These are phyloP conservation scores for Chelonia mydas DNA, from an alignment of 2,797 vertebrate genomes.

Conservation along the genomic window DNA sequence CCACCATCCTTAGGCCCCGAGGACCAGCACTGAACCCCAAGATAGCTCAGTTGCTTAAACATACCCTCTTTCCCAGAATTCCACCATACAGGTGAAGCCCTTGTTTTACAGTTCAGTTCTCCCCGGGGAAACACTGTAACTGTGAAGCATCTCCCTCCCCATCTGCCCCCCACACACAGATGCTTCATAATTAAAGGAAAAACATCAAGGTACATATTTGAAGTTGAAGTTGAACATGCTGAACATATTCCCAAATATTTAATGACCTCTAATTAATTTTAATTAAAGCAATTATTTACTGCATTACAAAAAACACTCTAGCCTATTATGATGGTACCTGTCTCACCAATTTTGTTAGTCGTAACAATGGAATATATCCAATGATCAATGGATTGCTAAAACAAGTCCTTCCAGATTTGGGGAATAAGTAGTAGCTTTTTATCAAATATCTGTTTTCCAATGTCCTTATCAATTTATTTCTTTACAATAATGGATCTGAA, in stretches of 20 bases:
- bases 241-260: background rate
- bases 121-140: no score
- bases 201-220: background rate
- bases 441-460: background rate
- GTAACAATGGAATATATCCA: background rate
- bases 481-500: background rate
- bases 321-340: background rate
- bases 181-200: background rate
- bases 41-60: no score
- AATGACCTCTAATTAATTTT: background rate
- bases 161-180: rapidly evolving
- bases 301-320: background rate
- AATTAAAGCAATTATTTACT: background rate
- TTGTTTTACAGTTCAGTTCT: no score
- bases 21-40: no score
- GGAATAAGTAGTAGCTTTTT: background rate
- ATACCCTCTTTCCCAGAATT: no score
- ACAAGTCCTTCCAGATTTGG: background rate
- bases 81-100: no score
- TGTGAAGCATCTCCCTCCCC: no score
- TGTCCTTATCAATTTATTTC: background rate
- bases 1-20: no score
- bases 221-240: background rate
- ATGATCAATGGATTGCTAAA: background rate
- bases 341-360: background rate